Evolutionary conservation across 2,113 vertebrate genomes (phyloP).

Genomic region (Melanostigma gelatinosum): DNA sequence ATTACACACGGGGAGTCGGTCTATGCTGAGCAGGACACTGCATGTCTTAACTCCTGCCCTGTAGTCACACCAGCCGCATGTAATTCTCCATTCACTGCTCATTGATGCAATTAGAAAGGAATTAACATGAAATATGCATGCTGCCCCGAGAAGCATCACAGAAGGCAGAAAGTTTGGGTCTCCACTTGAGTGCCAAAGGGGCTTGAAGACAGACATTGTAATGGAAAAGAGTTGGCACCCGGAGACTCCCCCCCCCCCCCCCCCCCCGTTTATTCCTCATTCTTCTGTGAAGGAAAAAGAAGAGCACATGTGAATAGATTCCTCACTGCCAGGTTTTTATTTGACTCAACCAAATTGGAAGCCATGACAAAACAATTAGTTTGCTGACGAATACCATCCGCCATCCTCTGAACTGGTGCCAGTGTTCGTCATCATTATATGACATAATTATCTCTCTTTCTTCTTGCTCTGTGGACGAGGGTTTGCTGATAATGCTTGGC

Average conservation of each 20-base stretch:
- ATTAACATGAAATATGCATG: constrained; percentile 62
- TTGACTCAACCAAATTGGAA: constrained; percentile 57
- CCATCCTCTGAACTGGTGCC: constrained; percentile 47
- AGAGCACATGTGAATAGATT: constrained; percentile 59
- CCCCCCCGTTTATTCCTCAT: constrained; percentile 43
- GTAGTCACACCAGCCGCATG: constrained; percentile 43
- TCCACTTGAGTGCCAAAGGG: constrained; percentile 33
- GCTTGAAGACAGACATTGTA: constrained; percentile 48
- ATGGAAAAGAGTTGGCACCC: constrained; percentile 56
- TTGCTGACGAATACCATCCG: constrained; percentile 61
- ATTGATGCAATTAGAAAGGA: constrained; percentile 71
- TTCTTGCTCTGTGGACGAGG: constrained; percentile 36
- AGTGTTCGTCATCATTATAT: constrained; percentile 63
- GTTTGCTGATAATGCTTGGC: constrained; percentile 57
- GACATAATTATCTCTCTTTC: constrained; percentile 65
- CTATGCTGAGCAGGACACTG: constrained; percentile 45
- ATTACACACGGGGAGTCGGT: constrained; percentile 48
- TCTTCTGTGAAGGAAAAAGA: constrained; percentile 45
- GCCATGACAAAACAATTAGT: constrained; percentile 47
- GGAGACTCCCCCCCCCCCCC: background rate
- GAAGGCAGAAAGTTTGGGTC: constrained; percentile 40
- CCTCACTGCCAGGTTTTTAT: constrained; percentile 44
- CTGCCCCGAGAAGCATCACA: constrained; percentile 25
- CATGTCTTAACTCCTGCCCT: constrained; percentile 56
- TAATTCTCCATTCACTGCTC: constrained; percentile 57